Evolutionary conservation across 2,888 invertebrate species (phyloP), one percentile per base, ranked within the genome.

Genomic region (Xanthorhoe designata): DNA sequence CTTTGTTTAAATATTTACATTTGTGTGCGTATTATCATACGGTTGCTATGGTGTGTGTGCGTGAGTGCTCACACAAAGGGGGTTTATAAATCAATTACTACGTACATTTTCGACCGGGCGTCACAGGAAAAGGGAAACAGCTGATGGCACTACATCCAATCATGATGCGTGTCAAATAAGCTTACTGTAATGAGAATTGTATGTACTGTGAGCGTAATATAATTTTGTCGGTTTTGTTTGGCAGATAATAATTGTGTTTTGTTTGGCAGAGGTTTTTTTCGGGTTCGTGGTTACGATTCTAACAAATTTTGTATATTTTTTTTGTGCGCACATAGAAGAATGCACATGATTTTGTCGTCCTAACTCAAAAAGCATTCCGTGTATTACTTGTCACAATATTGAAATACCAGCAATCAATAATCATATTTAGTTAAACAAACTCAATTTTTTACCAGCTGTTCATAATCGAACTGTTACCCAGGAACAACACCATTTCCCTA

Each of bases 41-140:
- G 57, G 57, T 66, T 66, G 68, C 47, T n/a, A 52, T 63, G 54
- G 71, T 71, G 72, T 72, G 71, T 71, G 72, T 72, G 70, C 64
- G 72, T 72, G 68, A 49, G 67, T 53, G 35, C 58, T 51, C 61
- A 51, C 63, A 68, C 63, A 72, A 71, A 69, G 69, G 62, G 71
- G 68, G 60, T 66, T 73, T 69, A 69, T 75, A 75, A 75, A 75
- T 71, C 70, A 73, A 72, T 73, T 72, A 72, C 70, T 57, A 32
- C 57, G 54, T 61, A 51, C 49, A 60, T 60, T 5, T 32, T 32
- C 7, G 32, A 53, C 15, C 59, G 52, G n/a, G 18, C 58, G 64
- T 13, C 63, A 63, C 49, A 63, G 57, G 53, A 18, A 54, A 42
- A 42, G 2, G 38, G 13, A 42, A 13, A 42, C 62, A 56, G 49